These are phyloP conservation scores for Tangara arthus DNA, from an alignment of 2,797 vertebrate species.

Conservation along the genomic window DNA sequence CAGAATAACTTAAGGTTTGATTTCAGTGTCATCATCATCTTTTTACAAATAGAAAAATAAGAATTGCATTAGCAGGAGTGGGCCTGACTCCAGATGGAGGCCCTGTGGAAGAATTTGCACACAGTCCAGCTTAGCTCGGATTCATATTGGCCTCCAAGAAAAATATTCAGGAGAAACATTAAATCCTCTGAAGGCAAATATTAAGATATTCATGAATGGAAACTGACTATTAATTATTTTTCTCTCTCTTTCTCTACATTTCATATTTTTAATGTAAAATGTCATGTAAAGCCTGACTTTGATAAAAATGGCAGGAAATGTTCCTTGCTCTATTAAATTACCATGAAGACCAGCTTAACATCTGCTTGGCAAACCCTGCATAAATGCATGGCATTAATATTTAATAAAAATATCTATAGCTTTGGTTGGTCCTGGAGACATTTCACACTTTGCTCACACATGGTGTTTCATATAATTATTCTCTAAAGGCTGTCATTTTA, in stretches of 20 bases:
- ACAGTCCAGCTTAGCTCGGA: conserved; percentile 69
- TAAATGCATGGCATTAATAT: conserved; percentile 75
- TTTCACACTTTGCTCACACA: conserved; percentile 71
- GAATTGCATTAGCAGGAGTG: conserved; percentile 35
- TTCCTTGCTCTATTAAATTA: conserved; percentile 75
- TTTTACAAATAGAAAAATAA: conserved; percentile 64
- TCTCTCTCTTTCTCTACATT: conserved; percentile 56
- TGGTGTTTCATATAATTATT: conserved; percentile 71
- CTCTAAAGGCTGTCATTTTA: conserved; percentile 45
- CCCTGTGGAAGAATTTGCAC: conserved; percentile 67
- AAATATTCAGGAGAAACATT: conserved; percentile 73
- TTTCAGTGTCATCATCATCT: conserved; percentile 34
- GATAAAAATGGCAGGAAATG: conserved; percentile 79
- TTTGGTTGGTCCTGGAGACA: conserved; percentile 64
- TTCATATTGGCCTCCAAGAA: conserved; percentile 65
- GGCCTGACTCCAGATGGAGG: conserved; percentile 60
- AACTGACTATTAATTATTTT: conserved; percentile 76
- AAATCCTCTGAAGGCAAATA: conserved; percentile 72
- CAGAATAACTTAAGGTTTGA: conserved; percentile 58
- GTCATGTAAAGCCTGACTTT: conserved; percentile 73
- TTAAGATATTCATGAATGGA: conserved; percentile 72
- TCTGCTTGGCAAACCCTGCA: conserved; percentile 72
- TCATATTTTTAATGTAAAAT: conserved; percentile 75
- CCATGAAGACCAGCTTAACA: conserved; percentile 69
- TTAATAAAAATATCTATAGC: conserved; percentile 76